Base-by-base conservation (phyloP, 2,797 vertebrate species). In the Lates japonicus region DNA sequence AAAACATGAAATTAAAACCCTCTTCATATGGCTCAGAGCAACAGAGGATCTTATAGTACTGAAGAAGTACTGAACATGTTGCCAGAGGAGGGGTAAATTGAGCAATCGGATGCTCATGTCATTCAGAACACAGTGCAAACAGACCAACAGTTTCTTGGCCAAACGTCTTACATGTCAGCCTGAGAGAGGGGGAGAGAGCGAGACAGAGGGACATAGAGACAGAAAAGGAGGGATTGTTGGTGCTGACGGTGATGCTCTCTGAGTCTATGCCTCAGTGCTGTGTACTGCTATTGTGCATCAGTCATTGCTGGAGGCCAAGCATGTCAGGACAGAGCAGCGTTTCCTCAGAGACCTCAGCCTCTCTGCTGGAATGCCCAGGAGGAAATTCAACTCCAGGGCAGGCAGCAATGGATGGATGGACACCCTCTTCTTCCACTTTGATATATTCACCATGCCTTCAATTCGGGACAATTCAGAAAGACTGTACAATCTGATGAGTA, bases 341-440 rank as follows among this genome's bases (percentile, higher is more conserved):
- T 96, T 96, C 97, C 95, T 78, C 79, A 52, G 82, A 92, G 88
- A 96, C 92, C 77, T 78, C 93, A 94, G 90, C 83, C 84, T 88
- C 90, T 88, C 84, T 76, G 86, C 88, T 89, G 14, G 94, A 78
- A 95, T 95, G 92, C 90, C 86, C 92, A 90, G 89, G 88, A 92
- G 88, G 70, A 88, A 87, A 87, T 35, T 81, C 79, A 86, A 66
- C 70, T 70, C 78, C 37, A 4, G 59, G 75, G 63, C 74, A 66
- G 13, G 11, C 52, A 68, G 78, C 41, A 29, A 79, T 67, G 77
- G 90, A 87, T 61, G 74, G 89, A 89, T 55, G 11, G 72, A 84
- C 65, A 59, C 69, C 66, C 29, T 63, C 14, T 48, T 41, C 63
- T 31, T 63, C 55, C 31, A 65, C 58, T 74, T 54, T 41, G 39